Evolutionary conservation across 2,888 invertebrate genomes (phyloP).

Genomic region (Drosophila robusta): DNA sequence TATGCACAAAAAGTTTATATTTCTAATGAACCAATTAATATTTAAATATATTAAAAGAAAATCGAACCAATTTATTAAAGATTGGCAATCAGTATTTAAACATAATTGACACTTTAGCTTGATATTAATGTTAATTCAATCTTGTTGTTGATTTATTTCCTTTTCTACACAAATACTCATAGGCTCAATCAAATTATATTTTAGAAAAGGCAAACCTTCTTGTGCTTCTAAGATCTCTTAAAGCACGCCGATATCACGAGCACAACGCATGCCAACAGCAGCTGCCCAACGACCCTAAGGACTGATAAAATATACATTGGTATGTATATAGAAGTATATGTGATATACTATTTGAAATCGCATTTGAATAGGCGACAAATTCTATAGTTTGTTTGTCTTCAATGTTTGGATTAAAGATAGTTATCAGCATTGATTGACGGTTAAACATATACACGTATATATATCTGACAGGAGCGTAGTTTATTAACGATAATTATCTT

Average conservation of each 20-base stretch:
- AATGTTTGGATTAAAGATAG: constrained; percentile 5
- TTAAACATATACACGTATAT: neutral
- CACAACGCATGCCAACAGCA: constrained; percentile 42
- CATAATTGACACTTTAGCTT: neutral
- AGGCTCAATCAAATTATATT: constrained; percentile 7
- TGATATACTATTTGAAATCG: constrained; percentile 2
- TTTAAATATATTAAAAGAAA: no score
- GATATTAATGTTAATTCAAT: neutral
- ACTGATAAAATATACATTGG: constrained; percentile 36
- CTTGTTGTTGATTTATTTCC: no score
- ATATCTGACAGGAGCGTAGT: constrained; percentile 8
- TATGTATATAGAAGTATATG: neutral
- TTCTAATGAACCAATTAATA: no score
- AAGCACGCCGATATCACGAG: constrained; percentile 15
- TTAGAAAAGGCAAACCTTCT: neutral
- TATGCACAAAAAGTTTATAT: no score
- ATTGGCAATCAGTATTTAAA: neutral
- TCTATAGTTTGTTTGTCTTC: neutral
- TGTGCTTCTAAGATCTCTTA: constrained; percentile 12
- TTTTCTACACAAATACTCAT: neutral
- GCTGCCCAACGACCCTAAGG: constrained; percentile 34
- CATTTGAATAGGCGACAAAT: constrained; percentile 9
- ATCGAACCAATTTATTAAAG: no score
- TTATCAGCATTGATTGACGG: constrained; percentile 16
- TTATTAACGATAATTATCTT: constrained; percentile 41